phyloP scores from a whole-genome alignment of 2,888 invertebrate species.

The Orchesellides sinensis region DNA sequence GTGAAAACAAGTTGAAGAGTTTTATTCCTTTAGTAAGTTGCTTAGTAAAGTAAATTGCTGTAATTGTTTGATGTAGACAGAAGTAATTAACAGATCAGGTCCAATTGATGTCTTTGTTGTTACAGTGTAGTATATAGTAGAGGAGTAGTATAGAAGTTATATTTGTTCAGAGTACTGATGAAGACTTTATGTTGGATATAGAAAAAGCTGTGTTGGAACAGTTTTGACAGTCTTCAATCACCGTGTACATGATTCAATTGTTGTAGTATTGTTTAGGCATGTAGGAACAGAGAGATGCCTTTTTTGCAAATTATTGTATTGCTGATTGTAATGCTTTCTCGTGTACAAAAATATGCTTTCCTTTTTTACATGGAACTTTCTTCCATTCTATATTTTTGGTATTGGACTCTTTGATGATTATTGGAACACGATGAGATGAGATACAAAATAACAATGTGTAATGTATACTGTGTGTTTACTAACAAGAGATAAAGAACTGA shows the following conservation, averaged over 20 bases:
- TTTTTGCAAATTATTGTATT: neutral
- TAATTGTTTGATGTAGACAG: conserved; percentile 12
- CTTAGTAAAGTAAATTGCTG: neutral
- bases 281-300: no score
- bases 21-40: neutral
- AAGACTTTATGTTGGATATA: conserved; percentile 37
- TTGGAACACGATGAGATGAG: no score
- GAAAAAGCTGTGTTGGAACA: conserved; percentile 58
- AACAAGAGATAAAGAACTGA: no score
- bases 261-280: no score
- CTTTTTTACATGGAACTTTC: no score
- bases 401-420: no score
- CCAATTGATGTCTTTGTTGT: conserved; percentile 44
- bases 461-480: no score
- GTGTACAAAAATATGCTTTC: no score
- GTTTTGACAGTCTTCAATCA: conserved; percentile 44
- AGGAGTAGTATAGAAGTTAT: conserved; percentile 6
- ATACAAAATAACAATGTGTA: no score
- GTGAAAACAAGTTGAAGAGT: neutral
- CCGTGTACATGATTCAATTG: conserved; percentile 41
- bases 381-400: no score
- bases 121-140: conserved; percentile 7
- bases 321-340: no score
- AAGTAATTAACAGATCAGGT: conserved; percentile 49
- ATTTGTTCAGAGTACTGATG: conserved; percentile 16